These are phyloP conservation scores for Chaetops frenatus DNA, from an alignment of 2,113 vertebrate species.

Conservation along the genomic window DNA sequence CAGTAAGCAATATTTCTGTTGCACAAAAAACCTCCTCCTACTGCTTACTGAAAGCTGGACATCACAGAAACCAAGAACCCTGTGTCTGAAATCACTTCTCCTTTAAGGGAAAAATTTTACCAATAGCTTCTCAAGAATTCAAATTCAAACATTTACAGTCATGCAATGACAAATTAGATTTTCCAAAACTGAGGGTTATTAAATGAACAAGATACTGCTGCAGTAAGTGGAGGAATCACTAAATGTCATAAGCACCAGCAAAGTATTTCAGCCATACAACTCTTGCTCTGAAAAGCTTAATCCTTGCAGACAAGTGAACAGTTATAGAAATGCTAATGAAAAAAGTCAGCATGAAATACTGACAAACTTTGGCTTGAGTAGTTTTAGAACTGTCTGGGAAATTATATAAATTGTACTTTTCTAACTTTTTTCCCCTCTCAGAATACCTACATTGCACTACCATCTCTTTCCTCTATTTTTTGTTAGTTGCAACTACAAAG, in stretches of 20 bases:
- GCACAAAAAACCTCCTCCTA: neutral
- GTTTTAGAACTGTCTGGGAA: neutral
- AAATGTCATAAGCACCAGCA: neutral
- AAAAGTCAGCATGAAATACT: neutral
- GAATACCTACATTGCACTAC: neutral
- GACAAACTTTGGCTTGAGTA: neutral
- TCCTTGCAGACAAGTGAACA: neutral
- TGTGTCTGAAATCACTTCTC: neutral
- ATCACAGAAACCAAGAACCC: neutral
- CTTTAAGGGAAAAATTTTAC: neutral
- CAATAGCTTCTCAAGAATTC: neutral
- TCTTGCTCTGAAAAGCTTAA: neutral
- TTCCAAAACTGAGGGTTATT: neutral
- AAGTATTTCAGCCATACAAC: neutral
- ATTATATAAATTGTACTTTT: neutral
- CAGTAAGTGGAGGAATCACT: neutral
- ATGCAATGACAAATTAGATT: neutral
- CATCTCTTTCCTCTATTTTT: neutral
- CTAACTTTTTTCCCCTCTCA: neutral
- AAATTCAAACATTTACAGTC: neutral
- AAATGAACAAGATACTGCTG: neutral
- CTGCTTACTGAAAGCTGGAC: neutral
- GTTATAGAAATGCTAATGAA: neutral
- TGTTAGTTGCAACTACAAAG: neutral
- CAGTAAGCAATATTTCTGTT: neutral